These are phyloP conservation scores for Beris chalybata DNA, from an alignment of 2,888 invertebrate genomes.

Conservation along the genomic window DNA sequence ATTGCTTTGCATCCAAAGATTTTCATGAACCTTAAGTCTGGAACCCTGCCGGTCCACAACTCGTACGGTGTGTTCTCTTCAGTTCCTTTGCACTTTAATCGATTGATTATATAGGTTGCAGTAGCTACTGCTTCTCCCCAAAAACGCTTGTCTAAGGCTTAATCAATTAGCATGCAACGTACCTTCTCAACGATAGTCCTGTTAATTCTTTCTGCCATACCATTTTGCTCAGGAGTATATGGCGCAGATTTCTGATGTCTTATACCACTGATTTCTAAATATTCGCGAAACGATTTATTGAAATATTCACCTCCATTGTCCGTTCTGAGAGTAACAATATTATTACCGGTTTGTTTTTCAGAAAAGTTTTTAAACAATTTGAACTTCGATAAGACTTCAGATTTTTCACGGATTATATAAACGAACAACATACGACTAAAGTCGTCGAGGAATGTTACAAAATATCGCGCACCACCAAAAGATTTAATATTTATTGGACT, in stretches of 20 bases:
- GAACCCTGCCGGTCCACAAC: slow-evolving; percentile 45
- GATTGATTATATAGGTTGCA: slow-evolving; percentile 18
- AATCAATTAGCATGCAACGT: no score
- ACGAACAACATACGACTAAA: no score
- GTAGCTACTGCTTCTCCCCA: no score
- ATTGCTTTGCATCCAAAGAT: slow-evolving; percentile 47
- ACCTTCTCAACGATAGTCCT: no score
- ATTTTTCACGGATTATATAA: no score
- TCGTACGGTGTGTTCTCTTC: slow-evolving; percentile 46
- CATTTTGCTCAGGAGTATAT: slow-evolving; percentile 32
- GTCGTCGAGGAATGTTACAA: no score
- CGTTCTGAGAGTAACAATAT: slow-evolving; percentile 37
- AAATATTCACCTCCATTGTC: slow-evolving; percentile 42
- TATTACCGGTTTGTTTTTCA: background rate
- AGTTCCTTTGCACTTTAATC: slow-evolving; percentile 23
- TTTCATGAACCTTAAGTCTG: slow-evolving; percentile 45
- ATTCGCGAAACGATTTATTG: slow-evolving; percentile 35
- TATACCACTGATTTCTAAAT: slow-evolving; percentile 2
- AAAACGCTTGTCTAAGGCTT: no score
- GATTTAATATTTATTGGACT: no score
- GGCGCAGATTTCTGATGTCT: slow-evolving; percentile 22
- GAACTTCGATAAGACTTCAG: no score
- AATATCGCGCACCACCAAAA: no score
- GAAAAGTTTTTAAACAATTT: background rate
- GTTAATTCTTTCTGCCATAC: no score